Percentiles rank a stretch among this genome's conserved stretches.
phyloP scores from a whole-genome alignment of 2,888 invertebrate species.

The Diploptera punctata region DNA sequence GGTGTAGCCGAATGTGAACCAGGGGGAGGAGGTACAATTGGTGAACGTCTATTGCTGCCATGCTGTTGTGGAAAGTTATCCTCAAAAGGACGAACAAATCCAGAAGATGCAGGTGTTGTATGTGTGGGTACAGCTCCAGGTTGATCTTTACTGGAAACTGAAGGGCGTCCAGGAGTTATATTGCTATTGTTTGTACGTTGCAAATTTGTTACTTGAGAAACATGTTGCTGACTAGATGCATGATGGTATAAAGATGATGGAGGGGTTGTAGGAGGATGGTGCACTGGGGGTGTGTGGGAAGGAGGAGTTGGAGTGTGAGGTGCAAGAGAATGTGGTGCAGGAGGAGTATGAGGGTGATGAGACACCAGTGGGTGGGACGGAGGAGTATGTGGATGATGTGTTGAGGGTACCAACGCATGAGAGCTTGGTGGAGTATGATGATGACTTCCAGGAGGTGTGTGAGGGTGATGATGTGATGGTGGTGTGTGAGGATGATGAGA shows the following conservation, averaged over 20 bases:
- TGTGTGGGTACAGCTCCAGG: not conserved
- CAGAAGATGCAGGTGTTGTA: slow-evolving; percentile 18
- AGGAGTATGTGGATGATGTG: slow-evolving; percentile 17
- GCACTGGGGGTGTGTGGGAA: slow-evolving; percentile 48
- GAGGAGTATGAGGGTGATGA: slow-evolving; percentile 30
- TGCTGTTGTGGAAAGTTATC: slow-evolving; percentile 48
- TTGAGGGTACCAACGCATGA: not conserved
- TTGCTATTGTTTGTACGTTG: slow-evolving; percentile 43
- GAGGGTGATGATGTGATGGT: slow-evolving; percentile 19
- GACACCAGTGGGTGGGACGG: slow-evolving; percentile 13
- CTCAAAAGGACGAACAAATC: slow-evolving; percentile 55
- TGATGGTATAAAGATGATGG: slow-evolving; percentile 46
- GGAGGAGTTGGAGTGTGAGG: slow-evolving; percentile 7
- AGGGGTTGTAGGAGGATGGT: slow-evolving; percentile 48
- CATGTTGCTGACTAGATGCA: slow-evolving; percentile 49
- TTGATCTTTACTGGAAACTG: slow-evolving; percentile 30
- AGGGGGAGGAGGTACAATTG: slow-evolving; percentile 12
- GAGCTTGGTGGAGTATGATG: slow-evolving; percentile 7
- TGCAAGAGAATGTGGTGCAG: not conserved
- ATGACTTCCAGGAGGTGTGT: slow-evolving; percentile 14
- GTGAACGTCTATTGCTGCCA: slow-evolving; percentile 29
- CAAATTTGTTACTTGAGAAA: slow-evolving; percentile 47
- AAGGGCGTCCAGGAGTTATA: slow-evolving; percentile 47
- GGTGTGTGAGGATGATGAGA: slow-evolving; percentile 28
- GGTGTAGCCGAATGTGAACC: not conserved